These are phyloP conservation scores for Psittacus erithacus DNA, from an alignment of 2,113 vertebrate species.

Conservation along the genomic window DNA sequence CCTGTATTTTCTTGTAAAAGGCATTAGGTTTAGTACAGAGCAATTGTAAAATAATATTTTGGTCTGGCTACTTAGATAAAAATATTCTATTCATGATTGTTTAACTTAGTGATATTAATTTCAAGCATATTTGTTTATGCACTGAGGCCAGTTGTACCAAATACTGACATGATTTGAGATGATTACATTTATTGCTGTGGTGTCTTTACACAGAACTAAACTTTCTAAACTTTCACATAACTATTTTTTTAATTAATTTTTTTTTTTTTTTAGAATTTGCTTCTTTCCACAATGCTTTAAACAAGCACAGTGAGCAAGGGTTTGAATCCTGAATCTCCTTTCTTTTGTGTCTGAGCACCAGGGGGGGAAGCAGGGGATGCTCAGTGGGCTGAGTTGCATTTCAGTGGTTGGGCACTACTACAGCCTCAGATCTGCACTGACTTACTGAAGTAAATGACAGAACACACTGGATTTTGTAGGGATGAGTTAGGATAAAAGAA, in stretches of 20 bases:
- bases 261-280: background rate
- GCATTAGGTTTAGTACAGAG: background rate
- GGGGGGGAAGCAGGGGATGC: background rate
- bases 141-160: background rate
- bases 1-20: background rate
- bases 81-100: constrained; percentile 13
- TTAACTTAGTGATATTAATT: background rate
- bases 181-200: background rate
- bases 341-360: background rate
- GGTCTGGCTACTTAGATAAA: background rate
- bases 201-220: background rate
- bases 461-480: background rate
- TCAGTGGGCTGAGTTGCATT: background rate
- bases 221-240: background rate
- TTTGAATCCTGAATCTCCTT: background rate
- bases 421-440: background rate
- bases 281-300: background rate
- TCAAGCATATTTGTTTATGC: background rate
- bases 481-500: background rate
- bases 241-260: fast-evolving
- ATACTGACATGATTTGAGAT: background rate
- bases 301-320: background rate
- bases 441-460: background rate
- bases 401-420: background rate
- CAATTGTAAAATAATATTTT: background rate